These are phyloP conservation scores for Leistus spinibarbis DNA, from an alignment of 2,888 invertebrate genomes.

Conservation along the genomic window DNA sequence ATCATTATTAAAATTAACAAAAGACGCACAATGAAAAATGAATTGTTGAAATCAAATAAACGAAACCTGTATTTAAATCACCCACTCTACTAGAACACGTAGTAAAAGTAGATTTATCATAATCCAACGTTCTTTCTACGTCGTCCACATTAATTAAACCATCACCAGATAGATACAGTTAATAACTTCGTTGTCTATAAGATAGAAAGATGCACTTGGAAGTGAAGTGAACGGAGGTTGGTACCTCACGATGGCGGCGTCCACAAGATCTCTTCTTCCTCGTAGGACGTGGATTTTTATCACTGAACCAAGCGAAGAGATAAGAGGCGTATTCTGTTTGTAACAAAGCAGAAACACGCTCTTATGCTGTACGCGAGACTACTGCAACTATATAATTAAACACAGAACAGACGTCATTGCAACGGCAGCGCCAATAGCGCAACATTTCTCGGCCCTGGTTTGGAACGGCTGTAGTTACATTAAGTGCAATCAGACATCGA, in stretches of 20 bases:
- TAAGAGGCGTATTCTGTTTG: not conserved
- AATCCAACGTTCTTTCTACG: not conserved
- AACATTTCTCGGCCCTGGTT: not conserved
- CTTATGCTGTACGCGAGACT: constrained; percentile 9
- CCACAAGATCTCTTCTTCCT: not conserved
- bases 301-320: not conserved
- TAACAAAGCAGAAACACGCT: constrained; percentile 21
- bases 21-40: not conserved
- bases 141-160: not conserved
- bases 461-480: not conserved
- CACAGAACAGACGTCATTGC: not conserved
- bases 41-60: not conserved
- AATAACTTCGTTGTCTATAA: not conserved
- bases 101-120: not conserved
- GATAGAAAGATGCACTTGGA: not conserved
- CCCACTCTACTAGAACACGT: not conserved
- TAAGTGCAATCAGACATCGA: not conserved
- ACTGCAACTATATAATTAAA: not conserved
- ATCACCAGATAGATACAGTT: not conserved
- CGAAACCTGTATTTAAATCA: not conserved
- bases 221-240: not conserved
- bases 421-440: not conserved
- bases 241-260: not conserved
- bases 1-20: not conserved
- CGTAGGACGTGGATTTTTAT: constrained; percentile 2